Evolutionary conservation across 53 echinoderm and acorn worm genomes (phyloP), one percentile per base, ranked within the genome.

Genomic region (Paracentrotus lividus): DNA sequence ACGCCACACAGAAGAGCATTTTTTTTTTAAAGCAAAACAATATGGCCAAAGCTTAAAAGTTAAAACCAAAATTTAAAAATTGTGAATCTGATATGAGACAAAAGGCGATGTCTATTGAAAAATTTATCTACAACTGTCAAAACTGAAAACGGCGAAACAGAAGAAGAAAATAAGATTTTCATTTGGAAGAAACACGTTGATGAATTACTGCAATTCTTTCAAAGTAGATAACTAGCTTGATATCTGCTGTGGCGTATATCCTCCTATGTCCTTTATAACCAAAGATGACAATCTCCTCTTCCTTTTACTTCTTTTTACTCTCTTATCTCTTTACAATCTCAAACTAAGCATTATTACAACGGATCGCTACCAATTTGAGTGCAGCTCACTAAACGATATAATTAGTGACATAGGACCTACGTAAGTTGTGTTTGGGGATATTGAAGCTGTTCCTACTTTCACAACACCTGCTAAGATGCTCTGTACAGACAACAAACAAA

Each of bases 91-190:
- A 3, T n/a, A 81, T n/a, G 47, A 81, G 26, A 47, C 47, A 47
- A 47, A 45, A 47, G 44, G 49, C 18, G 47, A 34, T 26, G 44
- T 81, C 9, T 5, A 81, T 2, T 12, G 10, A 0, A 47, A 81
- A 27, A 81, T 45, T n/a, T 45, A 1, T 47, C 47, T 18, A 21
- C n/a, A 47, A 78, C 23, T 43, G 45, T n/a, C 10, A 47, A 81
- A 45, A 24, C n/a, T 38, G 26, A 47, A 10, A 47, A 81, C n/a
- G 18, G 8, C 49, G 9, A 14, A 81, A 72, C 26, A 81, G 26
- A 81, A 81, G 44, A 45, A 81, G 81, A 81, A 81, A 81, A 72
- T 38, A 18, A 81, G 81, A 81, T 81, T 81, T 81, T 81, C 81
- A 81, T 81, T 81, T 81, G 81, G 81, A 45, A 81, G n/a, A 47